Conservation (phyloP, 1,140 invertebrate genomes). For the Brachionus rubens region DNA sequence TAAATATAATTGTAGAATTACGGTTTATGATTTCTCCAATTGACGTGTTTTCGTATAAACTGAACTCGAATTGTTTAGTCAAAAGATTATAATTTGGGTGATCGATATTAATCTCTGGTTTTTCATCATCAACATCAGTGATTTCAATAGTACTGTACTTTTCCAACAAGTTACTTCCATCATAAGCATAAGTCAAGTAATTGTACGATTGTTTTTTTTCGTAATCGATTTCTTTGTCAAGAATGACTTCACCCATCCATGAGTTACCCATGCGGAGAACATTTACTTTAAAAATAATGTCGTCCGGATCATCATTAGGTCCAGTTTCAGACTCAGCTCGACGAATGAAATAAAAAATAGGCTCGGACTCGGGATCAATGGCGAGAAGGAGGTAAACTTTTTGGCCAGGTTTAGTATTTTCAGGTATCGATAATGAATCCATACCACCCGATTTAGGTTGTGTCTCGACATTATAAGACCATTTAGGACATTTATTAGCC, state of each 20-base stretch:
- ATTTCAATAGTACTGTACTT: conserved; percentile 41
- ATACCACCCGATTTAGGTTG: conserved; percentile 5
- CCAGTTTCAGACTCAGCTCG: conserved; percentile 3
- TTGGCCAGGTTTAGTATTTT: conserved; percentile 10
- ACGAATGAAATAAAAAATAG: conserved; percentile 29
- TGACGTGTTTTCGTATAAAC: conserved; percentile 32
- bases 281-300: conserved; percentile 32
- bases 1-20: background rate
- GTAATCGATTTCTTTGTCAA: conserved; percentile 33
- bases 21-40: conserved; percentile 32
- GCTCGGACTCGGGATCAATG: conserved; percentile 23
- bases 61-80: conserved; percentile 31
- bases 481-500: conserved; percentile 25
- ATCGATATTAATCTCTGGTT: background rate
- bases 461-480: conserved; percentile 38
- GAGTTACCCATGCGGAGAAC: conserved; percentile 15
- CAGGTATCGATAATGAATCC: background rate
- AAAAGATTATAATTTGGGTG: conserved; percentile 6
- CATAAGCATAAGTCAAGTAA: conserved; percentile 23
- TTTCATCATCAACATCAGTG: conserved; percentile 39
- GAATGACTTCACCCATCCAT: conserved; percentile 32
- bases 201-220: conserved; percentile 41
- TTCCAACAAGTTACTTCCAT: conserved; percentile 31
- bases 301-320: background rate
- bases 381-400: conserved; percentile 22